phyloP scores from a whole-genome alignment of 2,113 vertebrate genomes.

The Cyrtonyx montezumae region DNA sequence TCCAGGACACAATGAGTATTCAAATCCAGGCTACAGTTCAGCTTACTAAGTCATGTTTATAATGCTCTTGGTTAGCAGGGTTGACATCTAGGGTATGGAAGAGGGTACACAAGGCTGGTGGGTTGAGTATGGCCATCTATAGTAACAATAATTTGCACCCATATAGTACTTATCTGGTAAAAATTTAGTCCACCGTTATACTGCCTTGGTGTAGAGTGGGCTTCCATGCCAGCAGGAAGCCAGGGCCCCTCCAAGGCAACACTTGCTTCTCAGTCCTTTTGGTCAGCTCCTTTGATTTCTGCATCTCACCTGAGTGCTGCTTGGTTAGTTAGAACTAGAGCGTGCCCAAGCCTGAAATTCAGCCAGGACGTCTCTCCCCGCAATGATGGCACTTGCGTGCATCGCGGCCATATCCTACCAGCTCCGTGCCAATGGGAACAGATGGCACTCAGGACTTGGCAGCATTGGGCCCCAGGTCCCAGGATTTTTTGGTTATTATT shows the following conservation, averaged over 20 bases:
- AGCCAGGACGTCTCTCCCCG: background rate
- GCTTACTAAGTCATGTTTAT: background rate
- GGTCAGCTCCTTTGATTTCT: background rate
- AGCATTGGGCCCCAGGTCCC: constrained; percentile 47
- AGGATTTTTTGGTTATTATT: background rate
- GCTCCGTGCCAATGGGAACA: constrained; percentile 57
- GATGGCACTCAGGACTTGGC: constrained; percentile 68
- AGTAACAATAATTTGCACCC: background rate
- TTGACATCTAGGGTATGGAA: background rate
- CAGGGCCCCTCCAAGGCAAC: background rate
- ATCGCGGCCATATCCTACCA: constrained; percentile 11
- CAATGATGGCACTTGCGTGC: background rate
- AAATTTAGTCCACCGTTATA: background rate
- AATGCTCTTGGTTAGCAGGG: background rate
- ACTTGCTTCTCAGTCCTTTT: background rate
- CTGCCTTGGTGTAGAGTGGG: background rate
- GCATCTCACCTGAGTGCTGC: background rate
- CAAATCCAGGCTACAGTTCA: background rate
- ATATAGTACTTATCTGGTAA: background rate
- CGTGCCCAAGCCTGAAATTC: rapidly evolving
- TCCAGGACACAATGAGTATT: background rate
- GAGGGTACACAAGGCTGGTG: background rate
- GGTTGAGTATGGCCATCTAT: background rate
- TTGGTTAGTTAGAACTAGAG: background rate
- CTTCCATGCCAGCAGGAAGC: background rate